Conservation (phyloP, 2,797 vertebrate genomes). For the Gouania willdenowi region DNA sequence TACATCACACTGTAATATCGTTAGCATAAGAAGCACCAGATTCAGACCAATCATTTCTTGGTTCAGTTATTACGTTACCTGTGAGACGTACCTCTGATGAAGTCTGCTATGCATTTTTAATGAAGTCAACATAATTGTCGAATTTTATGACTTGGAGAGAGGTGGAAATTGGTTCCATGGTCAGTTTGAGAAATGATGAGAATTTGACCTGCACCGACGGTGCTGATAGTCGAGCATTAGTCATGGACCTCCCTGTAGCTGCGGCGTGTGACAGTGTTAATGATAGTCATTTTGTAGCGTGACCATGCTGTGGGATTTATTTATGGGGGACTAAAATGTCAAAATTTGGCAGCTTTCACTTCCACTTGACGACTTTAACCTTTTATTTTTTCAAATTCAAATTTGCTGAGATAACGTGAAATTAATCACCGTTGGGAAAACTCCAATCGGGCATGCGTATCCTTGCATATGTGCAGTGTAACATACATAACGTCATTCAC, state of each 20-base stretch:
- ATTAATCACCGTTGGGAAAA: constrained; percentile 6
- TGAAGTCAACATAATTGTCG: constrained; percentile 89
- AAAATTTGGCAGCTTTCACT: constrained; percentile 65
- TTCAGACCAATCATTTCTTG: constrained; percentile 74
- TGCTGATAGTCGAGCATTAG: constrained; percentile 85
- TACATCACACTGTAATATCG: constrained; percentile 44
- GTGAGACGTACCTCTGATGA: constrained; percentile 79
- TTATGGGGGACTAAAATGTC: constrained; percentile 82
- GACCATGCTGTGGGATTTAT: constrained; percentile 83
- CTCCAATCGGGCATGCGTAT: background rate
- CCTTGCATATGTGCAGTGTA: too few species aligned
- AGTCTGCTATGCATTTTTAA: constrained; percentile 91
- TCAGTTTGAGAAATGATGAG: constrained; percentile 93
- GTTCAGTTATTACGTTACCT: constrained; percentile 75
- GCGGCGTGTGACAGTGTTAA: constrained; percentile 87
- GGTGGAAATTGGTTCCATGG: constrained; percentile 90
- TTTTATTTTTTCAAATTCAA: constrained; percentile 43
- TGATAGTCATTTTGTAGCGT: constrained; percentile 89
- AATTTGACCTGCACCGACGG: constrained; percentile 80
- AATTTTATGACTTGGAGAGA: constrained; percentile 89
- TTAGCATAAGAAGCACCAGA: constrained; percentile 68
- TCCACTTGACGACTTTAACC: constrained; percentile 55
- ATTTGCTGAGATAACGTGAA: constrained; percentile 31
- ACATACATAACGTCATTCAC: too few species aligned
- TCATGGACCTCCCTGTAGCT: constrained; percentile 82